Evolutionary conservation across 2,113 vertebrate genomes (phyloP), one percentile per base, ranked within the genome.

Genomic region (Ivindomyrus marchei): DNA sequence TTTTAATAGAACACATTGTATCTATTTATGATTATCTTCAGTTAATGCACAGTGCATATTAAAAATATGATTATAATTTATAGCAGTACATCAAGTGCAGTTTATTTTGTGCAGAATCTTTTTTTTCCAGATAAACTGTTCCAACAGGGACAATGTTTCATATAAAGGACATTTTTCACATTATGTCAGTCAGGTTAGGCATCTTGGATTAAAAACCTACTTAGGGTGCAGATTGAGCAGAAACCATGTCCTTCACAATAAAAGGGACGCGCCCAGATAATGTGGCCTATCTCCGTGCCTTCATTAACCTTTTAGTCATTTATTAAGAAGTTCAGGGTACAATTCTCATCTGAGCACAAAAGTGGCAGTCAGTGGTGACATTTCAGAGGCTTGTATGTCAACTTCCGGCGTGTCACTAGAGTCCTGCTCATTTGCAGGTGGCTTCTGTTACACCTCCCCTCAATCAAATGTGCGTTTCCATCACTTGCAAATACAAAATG

Each of bases 291-390:
- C 89, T 80, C 91, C 77, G 58, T 94, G 94, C 93, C 92, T 95
- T 97, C 95, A 96, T 97, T 97, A 97, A 97, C 96, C 96, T 97
- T 97, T 94, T 93, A 91, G 92, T 94, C 93, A 93, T 95, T 94
- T 95, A 95, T 95, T 95, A 91, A 94, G 94, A 91, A 80, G 92
- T 94, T 94, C 92, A 88, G 90, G 95, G 90, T 8, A 0, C 19
- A 91, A 91, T 70, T 93, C 92, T 90, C 88, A 93, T 91, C 93
- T 27, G 62, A 94, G 91, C 95, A 92, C 95, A 95, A 95, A 94
- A 94, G 96, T 95, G 93, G 94, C 90, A 90, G 94, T 91, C 91
- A 86, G 90, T 92, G 93, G 89, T 96, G 96, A 96, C 96, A 97
- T 97, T 97, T 97, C 92, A 94, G 92, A 94, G 93, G 92, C 0